Evolutionary conservation across 1,140 invertebrate genomes (phyloP).

Genomic region (Brachionus calyciflorus): DNA sequence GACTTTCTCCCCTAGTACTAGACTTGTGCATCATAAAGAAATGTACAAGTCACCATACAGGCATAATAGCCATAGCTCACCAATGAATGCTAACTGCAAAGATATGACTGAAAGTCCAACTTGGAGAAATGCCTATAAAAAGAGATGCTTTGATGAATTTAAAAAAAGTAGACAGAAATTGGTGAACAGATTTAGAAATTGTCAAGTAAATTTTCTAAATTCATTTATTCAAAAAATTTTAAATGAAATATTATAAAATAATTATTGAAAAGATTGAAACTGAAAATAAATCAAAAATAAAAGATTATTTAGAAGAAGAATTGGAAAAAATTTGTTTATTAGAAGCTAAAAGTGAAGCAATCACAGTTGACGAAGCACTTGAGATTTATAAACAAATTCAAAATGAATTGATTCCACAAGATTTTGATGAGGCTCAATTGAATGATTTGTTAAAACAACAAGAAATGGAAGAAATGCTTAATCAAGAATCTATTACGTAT

Average conservation of each 20-base stretch:
- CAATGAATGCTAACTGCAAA: neutral
- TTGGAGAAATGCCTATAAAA: slow-evolving; percentile 42
- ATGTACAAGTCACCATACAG: slow-evolving; percentile 39
- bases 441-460: slow-evolving; percentile 6
- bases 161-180: slow-evolving; percentile 46
- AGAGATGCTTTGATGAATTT: slow-evolving; percentile 41
- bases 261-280: slow-evolving; percentile 6
- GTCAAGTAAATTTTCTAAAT: neutral
- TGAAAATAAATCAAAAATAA: neutral
- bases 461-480: slow-evolving; percentile 25
- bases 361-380: slow-evolving; percentile 31
- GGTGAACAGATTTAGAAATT: slow-evolving; percentile 37
- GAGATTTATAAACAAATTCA: slow-evolving; percentile 46
- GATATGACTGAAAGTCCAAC: slow-evolving; percentile 2
- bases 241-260: neutral
- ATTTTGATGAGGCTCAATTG: slow-evolving; percentile 10
- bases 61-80: neutral
- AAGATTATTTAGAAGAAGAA: slow-evolving; percentile 37
- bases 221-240: neutral
- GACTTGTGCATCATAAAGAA: slow-evolving; percentile 12
- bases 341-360: slow-evolving; percentile 14
- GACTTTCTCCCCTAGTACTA: slow-evolving; percentile 24
- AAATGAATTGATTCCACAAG: slow-evolving; percentile 21
- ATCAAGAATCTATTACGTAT: slow-evolving; percentile 6
- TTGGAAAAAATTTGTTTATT: slow-evolving; percentile 46